phyloP scores from a whole-genome alignment of 2,797 vertebrate genomes.

The Pogonophryne albipinna region DNA sequence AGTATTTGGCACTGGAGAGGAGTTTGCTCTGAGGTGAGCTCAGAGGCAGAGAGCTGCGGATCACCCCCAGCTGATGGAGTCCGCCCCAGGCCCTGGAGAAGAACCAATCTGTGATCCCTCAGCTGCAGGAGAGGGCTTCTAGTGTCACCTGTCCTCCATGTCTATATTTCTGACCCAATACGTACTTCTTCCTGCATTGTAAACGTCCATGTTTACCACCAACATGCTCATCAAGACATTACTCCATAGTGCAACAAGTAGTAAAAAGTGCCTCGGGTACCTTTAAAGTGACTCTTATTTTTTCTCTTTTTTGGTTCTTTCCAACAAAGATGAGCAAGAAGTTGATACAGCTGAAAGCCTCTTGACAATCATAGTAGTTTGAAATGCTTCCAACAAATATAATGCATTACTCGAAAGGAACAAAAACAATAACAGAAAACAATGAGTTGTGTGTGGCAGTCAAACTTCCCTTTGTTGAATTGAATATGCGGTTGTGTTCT shows the following conservation, averaged over 20 bases:
- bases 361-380: background rate
- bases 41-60: conserved; percentile 48
- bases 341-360: background rate
- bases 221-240: background rate
- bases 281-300: background rate
- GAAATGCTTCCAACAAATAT: background rate
- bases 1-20: conserved; percentile 11
- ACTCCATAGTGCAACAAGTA: background rate
- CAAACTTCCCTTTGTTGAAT: background rate
- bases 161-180: background rate
- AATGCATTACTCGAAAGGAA: background rate
- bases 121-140: conserved; percentile 11
- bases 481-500: background rate
- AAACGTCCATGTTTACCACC: background rate
- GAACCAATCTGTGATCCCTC: background rate
- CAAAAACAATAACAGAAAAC: background rate
- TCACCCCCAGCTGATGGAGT: background rate
- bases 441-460: background rate
- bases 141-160: background rate
- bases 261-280: background rate
- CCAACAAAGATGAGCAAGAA: background rate
- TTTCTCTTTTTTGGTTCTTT: background rate
- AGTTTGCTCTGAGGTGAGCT: conserved; percentile 12
- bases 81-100: background rate
- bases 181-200: too few species aligned